Evolutionary conservation across 2,888 invertebrate species (phyloP), one percentile per base, ranked within the genome.

Genomic region (Ophioninae sp.): DNA sequence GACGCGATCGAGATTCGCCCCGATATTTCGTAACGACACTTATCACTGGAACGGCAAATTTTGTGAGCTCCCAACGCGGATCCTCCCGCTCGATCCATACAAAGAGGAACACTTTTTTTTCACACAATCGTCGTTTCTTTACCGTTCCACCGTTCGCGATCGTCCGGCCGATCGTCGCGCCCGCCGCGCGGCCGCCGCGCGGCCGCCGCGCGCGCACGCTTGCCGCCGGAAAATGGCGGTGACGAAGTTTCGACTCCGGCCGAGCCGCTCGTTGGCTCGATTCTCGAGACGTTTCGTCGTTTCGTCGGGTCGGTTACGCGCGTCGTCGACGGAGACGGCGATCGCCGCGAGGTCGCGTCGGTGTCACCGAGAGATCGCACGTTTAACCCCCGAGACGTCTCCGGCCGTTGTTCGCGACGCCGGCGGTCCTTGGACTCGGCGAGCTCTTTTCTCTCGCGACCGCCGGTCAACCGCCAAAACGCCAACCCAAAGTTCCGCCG

Each of bases 401-500:
- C 67, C 17, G 59, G 61, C 20, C 59, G 61, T 7, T 79, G 62
- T 57, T 73, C 79, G 2, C 13, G 44, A 0, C 50, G 50, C 10
- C 57, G 57, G 76, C 84, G 76, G 50, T 79, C 62, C 23, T 76
- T 81, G 57, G 79, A 68, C 41, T 76, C 84, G 21, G 57, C 73
- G 2, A 76, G 41, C 23, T 81, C 81, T 7, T 72, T 81, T 21
- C 84, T 61, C 6, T 79, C 81, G 10, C 62, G 62, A 23, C 94
- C 95, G 76, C 96, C 95, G 0, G 97, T 97, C 56, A 97, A 93
- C 85, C 97, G 94, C 97, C 97, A 97, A 90, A 97, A 97, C 0
- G 97, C 97, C 87, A 96, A 94, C 89, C 97, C 95, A 91, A 97
- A 97, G 91, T 97, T 97, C 97, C 0, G 96, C 96, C 84, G 97